Percentiles rank a stretch among this genome's conserved stretches.
Conservation (phyloP, 2,113 vertebrate species). For the Chaetops frenatus region DNA sequence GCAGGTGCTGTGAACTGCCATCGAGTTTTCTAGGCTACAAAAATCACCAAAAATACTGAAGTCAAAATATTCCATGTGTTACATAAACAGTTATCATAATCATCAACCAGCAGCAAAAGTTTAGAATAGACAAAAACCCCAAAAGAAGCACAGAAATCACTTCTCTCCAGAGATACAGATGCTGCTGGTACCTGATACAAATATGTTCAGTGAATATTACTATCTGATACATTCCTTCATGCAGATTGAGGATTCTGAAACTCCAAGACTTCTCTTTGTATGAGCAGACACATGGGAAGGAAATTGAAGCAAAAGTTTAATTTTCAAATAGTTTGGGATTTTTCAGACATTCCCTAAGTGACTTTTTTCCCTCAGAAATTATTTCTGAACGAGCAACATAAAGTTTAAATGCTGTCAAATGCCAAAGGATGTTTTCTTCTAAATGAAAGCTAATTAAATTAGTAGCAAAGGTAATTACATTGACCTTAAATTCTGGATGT, state of each 20-base stretch:
- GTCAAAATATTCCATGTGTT: neutral
- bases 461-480: neutral
- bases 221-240: neutral
- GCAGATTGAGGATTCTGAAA: neutral
- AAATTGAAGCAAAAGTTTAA: neutral
- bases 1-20: neutral
- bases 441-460: conserved; percentile 10
- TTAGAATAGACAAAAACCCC: neutral
- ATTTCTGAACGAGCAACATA: neutral
- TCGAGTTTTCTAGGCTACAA: neutral
- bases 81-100: neutral
- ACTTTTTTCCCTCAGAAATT: neutral
- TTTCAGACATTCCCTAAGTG: neutral
- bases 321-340: neutral
- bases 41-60: neutral
- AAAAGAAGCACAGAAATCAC: neutral
- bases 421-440: neutral
- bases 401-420: neutral
- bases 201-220: neutral
- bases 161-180: neutral
- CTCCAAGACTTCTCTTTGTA: neutral
- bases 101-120: neutral
- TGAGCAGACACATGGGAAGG: neutral
- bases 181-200: neutral
- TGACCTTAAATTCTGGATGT: neutral